Evolutionary conservation across 2,113 vertebrate genomes (phyloP).

Genomic region (Labeo rohita): DNA sequence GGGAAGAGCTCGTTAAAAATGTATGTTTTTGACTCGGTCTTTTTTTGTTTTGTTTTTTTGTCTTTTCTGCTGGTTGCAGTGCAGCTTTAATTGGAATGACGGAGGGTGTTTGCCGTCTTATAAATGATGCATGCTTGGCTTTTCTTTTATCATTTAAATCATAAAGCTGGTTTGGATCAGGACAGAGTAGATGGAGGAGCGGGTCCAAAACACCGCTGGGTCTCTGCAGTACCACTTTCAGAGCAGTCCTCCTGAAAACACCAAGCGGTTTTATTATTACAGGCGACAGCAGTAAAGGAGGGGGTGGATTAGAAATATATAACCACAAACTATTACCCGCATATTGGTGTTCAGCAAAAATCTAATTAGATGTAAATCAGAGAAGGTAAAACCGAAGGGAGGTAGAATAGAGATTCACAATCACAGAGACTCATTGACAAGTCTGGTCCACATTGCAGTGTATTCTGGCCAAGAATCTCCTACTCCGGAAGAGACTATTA

Average conservation of each 20-base stretch:
- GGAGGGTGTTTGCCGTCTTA: conserved; percentile 64
- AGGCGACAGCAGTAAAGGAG: conserved; percentile 62
- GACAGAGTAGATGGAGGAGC: background rate
- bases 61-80: conserved; percentile 40
- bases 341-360: conserved; percentile 2
- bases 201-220: background rate
- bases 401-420: background rate
- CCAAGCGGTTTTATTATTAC: conserved; percentile 62
- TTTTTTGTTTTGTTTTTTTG: background rate
- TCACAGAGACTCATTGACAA: background rate
- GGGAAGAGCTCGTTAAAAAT: conserved; percentile 57
- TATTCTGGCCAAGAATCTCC: background rate
- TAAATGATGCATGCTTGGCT: conserved; percentile 73
- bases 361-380: conserved; percentile 3
- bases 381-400: conserved; percentile 7
- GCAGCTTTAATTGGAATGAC: conserved; percentile 73
- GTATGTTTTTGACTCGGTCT: conserved; percentile 2
- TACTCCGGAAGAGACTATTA: background rate
- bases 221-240: conserved; percentile 11
- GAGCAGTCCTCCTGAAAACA: background rate
- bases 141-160: conserved; percentile 77
- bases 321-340: conserved; percentile 13
- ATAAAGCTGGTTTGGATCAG: conserved; percentile 68
- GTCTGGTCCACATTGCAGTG: background rate
- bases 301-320: conserved; percentile 34